Evolutionary conservation across 2,888 invertebrate species (phyloP).

Genomic region (Raillietiella orientalis): DNA sequence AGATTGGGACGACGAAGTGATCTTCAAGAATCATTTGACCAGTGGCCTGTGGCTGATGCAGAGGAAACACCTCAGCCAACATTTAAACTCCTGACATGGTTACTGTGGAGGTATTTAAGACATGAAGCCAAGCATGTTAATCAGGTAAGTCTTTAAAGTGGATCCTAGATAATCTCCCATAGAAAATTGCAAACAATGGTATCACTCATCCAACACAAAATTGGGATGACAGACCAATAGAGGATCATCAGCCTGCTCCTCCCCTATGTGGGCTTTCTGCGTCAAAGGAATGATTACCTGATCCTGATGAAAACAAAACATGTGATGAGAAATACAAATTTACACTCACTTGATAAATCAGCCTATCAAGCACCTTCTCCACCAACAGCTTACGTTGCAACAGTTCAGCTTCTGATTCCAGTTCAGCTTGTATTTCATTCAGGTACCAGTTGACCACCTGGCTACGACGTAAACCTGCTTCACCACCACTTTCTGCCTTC

Average conservation of each 20-base stretch:
- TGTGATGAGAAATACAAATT: slow-evolving; percentile 3
- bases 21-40: no score
- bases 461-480: slow-evolving; percentile 23
- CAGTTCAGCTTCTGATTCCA: slow-evolving; percentile 69
- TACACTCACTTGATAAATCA: slow-evolving; percentile 40
- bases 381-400: slow-evolving; percentile 55
- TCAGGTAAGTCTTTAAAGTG: no score
- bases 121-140: no score
- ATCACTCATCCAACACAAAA: slow-evolving; percentile 37
- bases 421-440: slow-evolving; percentile 46
- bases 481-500: slow-evolving; percentile 6
- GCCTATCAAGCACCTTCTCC: slow-evolving; percentile 72
- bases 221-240: slow-evolving; percentile 83
- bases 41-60: no score
- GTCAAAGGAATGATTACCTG: slow-evolving; percentile 46
- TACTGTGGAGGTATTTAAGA: no score
- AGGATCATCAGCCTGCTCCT: slow-evolving; percentile 36
- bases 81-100: no score
- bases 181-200: no score
- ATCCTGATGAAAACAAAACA: slow-evolving; percentile 23
- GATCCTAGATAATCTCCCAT: no score
- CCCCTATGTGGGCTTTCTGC: slow-evolving; percentile 19
- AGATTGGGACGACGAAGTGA: no score
- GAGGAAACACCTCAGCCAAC: no score
- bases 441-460: slow-evolving; percentile 80